Evolutionary conservation across 35 echinoderm and acorn worm species (phyloP).

Genomic region (Antedon bifida): DNA sequence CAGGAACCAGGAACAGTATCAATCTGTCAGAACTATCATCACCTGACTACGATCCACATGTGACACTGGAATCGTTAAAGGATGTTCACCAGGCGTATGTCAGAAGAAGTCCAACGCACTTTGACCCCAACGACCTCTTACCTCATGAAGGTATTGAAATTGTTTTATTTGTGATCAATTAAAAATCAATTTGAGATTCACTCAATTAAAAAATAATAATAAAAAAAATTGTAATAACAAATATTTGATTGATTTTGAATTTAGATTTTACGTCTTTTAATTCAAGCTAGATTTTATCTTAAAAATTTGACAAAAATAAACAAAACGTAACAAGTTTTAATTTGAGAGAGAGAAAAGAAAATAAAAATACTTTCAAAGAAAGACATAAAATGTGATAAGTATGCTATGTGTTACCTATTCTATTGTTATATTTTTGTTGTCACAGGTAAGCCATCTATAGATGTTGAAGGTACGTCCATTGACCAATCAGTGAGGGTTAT

Average conservation of each 20-base stretch:
- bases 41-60: slow-evolving; percentile 73
- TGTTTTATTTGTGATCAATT: background rate
- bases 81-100: slow-evolving; percentile 8
- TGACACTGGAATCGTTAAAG: slow-evolving; percentile 58
- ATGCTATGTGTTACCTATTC: too few relatives aligned
- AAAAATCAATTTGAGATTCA: background rate
- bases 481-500: background rate
- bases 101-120: too few relatives aligned
- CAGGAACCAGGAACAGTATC: slow-evolving; percentile 21
- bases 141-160: background rate
- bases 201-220: slow-evolving; percentile 2
- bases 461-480: background rate
- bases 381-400: too few relatives aligned
- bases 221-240: too few relatives aligned
- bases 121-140: background rate
- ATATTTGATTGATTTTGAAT: too few relatives aligned
- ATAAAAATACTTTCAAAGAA: too few relatives aligned
- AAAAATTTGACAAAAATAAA: too few relatives aligned
- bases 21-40: slow-evolving; percentile 78
- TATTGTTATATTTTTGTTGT: background rate
- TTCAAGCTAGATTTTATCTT: too few relatives aligned
- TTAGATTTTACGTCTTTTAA: too few relatives aligned
- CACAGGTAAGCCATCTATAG: background rate
- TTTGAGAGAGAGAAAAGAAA: too few relatives aligned
- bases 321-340: too few relatives aligned